phyloP scores from a whole-genome alignment of 2,888 invertebrate genomes.

The Sminthurides aquaticus region DNA sequence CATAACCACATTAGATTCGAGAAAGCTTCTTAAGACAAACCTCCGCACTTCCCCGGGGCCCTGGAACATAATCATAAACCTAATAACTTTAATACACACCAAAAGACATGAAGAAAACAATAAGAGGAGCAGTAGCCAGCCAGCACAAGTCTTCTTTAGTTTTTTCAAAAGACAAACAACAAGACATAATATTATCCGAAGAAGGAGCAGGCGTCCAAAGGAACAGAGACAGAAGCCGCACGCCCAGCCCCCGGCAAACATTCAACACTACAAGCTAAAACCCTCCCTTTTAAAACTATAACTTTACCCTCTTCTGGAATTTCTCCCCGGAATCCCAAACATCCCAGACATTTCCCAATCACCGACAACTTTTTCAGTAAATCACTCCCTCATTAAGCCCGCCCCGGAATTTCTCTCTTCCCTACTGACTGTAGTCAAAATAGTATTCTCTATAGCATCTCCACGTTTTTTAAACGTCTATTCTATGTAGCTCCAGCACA shows the following conservation, averaged over 20 bases:
- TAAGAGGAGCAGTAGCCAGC: not conserved
- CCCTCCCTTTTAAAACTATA: not conserved
- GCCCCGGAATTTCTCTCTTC: not conserved
- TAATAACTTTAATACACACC: no score
- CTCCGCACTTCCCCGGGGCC: no score
- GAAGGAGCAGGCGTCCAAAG: not conserved
- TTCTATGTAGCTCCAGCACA: no score
- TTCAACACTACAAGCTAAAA: no score
- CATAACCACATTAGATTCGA: no score
- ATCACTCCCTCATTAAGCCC: not conserved
- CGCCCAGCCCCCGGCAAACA: not conserved
- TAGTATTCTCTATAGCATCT: no score
- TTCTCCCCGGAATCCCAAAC: not conserved
- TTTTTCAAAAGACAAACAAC: not conserved
- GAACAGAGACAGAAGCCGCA: slow-evolving; percentile 1
- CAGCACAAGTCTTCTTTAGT: not conserved
- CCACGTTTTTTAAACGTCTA: no score
- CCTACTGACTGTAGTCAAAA: no score
- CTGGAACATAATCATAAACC: no score
- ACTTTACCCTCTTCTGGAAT: not conserved
- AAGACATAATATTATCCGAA: no score
- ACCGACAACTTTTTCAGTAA: not conserved
- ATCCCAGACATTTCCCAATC: not conserved
- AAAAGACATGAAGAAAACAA: not conserved
- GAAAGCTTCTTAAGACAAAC: no score